Conservation (phyloP, 2,113 vertebrate species). For the Nannospalax galili region DNA sequence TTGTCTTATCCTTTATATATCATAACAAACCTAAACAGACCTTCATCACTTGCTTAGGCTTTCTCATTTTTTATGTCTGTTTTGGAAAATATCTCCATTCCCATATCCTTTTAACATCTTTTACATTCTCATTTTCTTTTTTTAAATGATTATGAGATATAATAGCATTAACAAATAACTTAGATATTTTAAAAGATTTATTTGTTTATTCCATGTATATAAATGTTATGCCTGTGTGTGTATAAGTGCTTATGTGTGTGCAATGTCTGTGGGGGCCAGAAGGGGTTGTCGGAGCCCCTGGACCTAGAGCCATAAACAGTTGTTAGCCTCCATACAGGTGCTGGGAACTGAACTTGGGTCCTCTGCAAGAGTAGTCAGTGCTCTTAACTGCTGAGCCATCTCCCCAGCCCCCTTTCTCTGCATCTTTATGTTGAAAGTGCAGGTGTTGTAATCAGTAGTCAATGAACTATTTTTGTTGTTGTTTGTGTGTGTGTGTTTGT, state of each 20-base stretch:
- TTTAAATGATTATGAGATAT: too few relatives aligned
- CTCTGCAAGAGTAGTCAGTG: not conserved
- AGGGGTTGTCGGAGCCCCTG: not conserved
- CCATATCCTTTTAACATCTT: too few relatives aligned
- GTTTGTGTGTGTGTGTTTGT: not conserved
- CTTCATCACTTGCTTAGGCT: too few relatives aligned
- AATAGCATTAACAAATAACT: too few relatives aligned
- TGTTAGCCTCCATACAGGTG: not conserved
- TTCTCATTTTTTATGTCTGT: too few relatives aligned
- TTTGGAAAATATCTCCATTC: too few relatives aligned
- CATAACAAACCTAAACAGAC: too few relatives aligned
- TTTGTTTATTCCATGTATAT: not conserved
- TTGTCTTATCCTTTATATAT: too few relatives aligned
- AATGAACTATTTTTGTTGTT: too few relatives aligned
- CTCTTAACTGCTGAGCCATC: not conserved
- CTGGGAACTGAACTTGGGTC: not conserved
- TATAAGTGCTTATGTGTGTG: not conserved
- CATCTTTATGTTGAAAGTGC: not conserved
- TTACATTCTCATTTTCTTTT: too few relatives aligned
- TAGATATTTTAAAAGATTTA: too few relatives aligned
- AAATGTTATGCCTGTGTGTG: not conserved
- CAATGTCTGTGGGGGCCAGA: not conserved
- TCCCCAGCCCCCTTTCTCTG: not conserved
- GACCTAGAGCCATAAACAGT: not conserved
- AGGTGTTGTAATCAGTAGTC: too few relatives aligned